Conservation (phyloP, 2,113 vertebrate species). For the Phylloscopus whistleri region DNA sequence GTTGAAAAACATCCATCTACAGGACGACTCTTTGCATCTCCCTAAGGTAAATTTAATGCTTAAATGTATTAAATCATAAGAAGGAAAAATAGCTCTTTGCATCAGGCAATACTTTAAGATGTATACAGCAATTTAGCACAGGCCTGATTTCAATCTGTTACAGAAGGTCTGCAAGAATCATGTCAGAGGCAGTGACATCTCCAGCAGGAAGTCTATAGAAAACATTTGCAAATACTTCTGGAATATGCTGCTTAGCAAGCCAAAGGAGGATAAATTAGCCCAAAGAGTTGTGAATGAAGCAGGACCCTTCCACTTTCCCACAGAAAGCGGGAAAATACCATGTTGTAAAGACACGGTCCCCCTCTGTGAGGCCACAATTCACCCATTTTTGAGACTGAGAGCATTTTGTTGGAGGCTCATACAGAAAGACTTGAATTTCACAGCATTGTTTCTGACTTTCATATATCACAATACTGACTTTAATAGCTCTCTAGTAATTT, state of each 20-base stretch:
- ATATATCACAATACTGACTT: not conserved
- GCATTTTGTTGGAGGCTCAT: not conserved
- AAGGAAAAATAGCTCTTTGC: not conserved
- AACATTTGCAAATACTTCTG: not conserved
- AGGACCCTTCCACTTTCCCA: not conserved
- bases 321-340: not conserved
- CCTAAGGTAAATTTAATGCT: not conserved
- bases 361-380: rapidly evolving
- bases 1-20: not conserved
- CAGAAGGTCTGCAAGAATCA: not conserved
- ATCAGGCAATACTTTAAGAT: not conserved
- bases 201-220: not conserved
- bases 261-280: not conserved
- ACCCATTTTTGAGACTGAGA: not conserved
- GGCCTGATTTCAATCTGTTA: not conserved
- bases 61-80: not conserved
- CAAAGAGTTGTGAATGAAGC: not conserved
- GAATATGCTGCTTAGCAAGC: not conserved
- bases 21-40: not conserved
- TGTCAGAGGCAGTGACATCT: not conserved
- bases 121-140: not conserved
- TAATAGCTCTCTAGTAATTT: not conserved
- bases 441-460: not conserved
- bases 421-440: not conserved
- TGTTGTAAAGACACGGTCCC: rapidly evolving